phyloP scores from a whole-genome alignment of 2,888 invertebrate genomes.

The Brachyopa scutellaris region DNA sequence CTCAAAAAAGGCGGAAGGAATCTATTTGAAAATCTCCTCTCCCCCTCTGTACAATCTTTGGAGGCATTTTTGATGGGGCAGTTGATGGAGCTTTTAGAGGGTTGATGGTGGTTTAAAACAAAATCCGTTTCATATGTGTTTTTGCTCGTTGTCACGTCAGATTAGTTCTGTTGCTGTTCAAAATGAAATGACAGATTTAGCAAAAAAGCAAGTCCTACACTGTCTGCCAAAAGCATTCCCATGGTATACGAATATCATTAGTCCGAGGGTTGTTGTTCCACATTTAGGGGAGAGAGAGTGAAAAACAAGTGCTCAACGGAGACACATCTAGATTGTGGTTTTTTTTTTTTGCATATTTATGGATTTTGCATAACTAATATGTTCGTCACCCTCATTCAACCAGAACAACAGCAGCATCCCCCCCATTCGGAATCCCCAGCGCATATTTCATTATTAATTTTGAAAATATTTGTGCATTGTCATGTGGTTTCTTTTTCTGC shows the following conservation, averaged over 20 bases:
- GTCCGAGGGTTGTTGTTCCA: conserved; percentile 62
- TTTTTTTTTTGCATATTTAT: conserved; percentile 23
- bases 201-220: conserved; percentile 11
- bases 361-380: conserved; percentile 65
- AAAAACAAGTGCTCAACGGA: conserved; percentile 10
- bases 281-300: conserved; percentile 5
- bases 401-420: background rate
- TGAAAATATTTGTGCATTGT: conserved; percentile 69
- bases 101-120: conserved; percentile 12
- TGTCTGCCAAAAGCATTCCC: background rate
- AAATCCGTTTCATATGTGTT: conserved; percentile 61
- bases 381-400: conserved; percentile 43
- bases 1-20: conserved; percentile 70
- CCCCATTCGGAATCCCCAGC: background rate
- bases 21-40: conserved; percentile 48
- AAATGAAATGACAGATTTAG: conserved; percentile 51
- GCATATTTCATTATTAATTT: conserved; percentile 66
- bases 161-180: conserved; percentile 63
- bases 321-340: conserved; percentile 22
- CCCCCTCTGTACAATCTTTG: conserved; percentile 38
- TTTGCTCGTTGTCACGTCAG: conserved; percentile 58
- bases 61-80: background rate
- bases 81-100: background rate
- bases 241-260: conserved; percentile 40
- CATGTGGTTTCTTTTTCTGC: conserved; percentile 29